Base-by-base conservation (phyloP, 2,797 vertebrate genomes). In the Gymnothorax javanicus region DNA sequence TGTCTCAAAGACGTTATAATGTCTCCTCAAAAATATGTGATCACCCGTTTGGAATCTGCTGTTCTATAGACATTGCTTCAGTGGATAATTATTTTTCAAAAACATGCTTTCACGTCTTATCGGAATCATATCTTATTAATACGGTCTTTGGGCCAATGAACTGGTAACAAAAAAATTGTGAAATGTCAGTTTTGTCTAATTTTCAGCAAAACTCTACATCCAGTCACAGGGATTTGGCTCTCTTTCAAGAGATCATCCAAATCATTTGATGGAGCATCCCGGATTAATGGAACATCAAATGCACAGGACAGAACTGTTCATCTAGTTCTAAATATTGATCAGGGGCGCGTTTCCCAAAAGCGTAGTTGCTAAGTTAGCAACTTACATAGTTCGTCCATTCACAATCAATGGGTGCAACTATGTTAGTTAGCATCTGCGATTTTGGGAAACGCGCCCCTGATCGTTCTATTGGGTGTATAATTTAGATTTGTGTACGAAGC, bases 161-260 rank as follows among this genome's bases (percentile, higher is more conserved):
- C 20, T 79, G 20, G 20, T 33, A 75, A 43, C 75, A 52, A 50
- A 33, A 33, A 27, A 77, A 13, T 43, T 7, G 27, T 43, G 73
- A 13, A 33, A 33, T 9, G 43, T 79, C 43, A 79, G 75, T 79
- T 52, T 54, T 52, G 17, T 75, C 27, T 17, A 0, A 12, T 7
- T 43, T 25, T 75, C 71, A 50, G 33, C n/a, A 75, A 12, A 75
- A 12, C 43, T 50, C 33, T 75, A 75, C 8, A 27, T 43, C 27
- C 50, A 33, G 11, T 17, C 13, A 17, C 60, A 77, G 75, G 20
- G 5, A 77, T 50, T 17, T 77, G 20, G 43, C 43, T 77, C 25
- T 77, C 52, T 20, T 77, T 77, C 75, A 77, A 77, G 75, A 77
- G n/a, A n/a, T n/a, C n/a, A n/a, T n/a, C n/a, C 17, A 50, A 52